Base-by-base conservation (phyloP, 2,797 vertebrate species). In the Triplophysa yarkandensis region DNA sequence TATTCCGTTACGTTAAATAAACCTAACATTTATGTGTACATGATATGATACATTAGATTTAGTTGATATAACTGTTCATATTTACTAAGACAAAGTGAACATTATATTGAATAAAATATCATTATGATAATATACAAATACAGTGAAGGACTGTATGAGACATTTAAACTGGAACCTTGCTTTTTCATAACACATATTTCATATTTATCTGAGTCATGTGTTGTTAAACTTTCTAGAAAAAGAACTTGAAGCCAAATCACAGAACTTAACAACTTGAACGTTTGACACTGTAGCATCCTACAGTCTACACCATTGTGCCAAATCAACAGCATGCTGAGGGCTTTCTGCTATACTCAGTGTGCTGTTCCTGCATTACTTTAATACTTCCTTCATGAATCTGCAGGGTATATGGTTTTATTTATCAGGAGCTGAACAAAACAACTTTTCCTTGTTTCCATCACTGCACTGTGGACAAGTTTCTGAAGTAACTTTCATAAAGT, bases 311-410 rank as follows among this genome's bases (percentile, higher is more conserved):
- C 50, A 57, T 65, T 74, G 62, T 65, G 62, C 61, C 71, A 74
- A 74, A 74, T 74, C 71, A 74, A 65, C 71, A 64, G 34, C 71
- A 64, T 65, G 61, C 71, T 55, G 71, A 21, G 71, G 61, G 61
- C 39, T 64, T 64, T 54, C 60, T 54, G 25, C 70, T 41, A 50
- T 61, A 63, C 44, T 64, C 60, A 28, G 58, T 72, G 44, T 65
- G 61, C 36, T 57, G 25, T 65, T 73, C 71, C 71, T 73, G 34
- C 23, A 5, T 57, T 74, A 8, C 71, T 55, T 55, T 43, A 23
- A 62, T 62, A 71, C 25, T 19, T 55, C 61, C 19, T 43, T 73
- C 48, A 73, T 30, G 57, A 73, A 64, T 65, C 71, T 41, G 19
- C 36, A 73, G 71, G 61, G 36, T 74, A 48, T 54, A 41, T 52